Evolutionary conservation across 1,140 invertebrate species (phyloP).

Genomic region (Heliconius hewitsoni): DNA sequence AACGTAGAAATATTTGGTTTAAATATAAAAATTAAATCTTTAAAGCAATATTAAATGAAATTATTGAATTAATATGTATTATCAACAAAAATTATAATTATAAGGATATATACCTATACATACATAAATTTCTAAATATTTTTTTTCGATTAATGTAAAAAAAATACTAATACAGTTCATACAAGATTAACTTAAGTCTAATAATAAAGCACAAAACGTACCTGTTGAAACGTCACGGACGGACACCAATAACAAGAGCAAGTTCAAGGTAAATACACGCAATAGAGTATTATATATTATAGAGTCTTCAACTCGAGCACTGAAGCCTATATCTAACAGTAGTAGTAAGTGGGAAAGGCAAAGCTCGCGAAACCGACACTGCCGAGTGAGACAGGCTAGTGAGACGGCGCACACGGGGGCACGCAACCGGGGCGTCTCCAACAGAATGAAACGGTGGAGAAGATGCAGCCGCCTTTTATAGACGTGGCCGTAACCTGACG

Average conservation of each 20-base stretch:
- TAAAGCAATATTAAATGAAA: too few relatives aligned
- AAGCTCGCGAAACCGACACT: conserved; percentile 52
- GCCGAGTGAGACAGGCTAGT: conserved; percentile 37
- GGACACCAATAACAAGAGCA: conserved; percentile 51
- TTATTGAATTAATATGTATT: too few relatives aligned
- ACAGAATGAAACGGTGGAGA: conserved; percentile 80
- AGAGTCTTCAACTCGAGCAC: conserved; percentile 62
- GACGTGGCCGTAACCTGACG: conserved; percentile 80
- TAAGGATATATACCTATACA: too few relatives aligned
- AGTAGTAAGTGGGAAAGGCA: conserved; percentile 36
- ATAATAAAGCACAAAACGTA: conserved; percentile 44
- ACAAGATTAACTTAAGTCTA: background rate
- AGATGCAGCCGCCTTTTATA: conserved; percentile 78
- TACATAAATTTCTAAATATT: too few relatives aligned
- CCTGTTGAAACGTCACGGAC: conserved; percentile 52
- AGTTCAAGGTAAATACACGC: conserved; percentile 63
- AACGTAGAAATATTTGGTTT: too few relatives aligned
- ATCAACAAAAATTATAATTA: too few relatives aligned
- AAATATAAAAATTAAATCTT: too few relatives aligned
- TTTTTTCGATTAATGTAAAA: too few relatives aligned
- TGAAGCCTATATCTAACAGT: conserved; percentile 55
- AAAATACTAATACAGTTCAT: background rate
- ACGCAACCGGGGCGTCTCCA: conserved; percentile 69
- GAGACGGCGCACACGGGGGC: conserved; percentile 55
- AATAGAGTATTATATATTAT: conserved; percentile 50